A percentile compares a stretch with the other conserved stretches of the same genome.
Evolutionary conservation across 1,140 invertebrate species (phyloP).

Genomic region (Chrysomallon squamiferum): DNA sequence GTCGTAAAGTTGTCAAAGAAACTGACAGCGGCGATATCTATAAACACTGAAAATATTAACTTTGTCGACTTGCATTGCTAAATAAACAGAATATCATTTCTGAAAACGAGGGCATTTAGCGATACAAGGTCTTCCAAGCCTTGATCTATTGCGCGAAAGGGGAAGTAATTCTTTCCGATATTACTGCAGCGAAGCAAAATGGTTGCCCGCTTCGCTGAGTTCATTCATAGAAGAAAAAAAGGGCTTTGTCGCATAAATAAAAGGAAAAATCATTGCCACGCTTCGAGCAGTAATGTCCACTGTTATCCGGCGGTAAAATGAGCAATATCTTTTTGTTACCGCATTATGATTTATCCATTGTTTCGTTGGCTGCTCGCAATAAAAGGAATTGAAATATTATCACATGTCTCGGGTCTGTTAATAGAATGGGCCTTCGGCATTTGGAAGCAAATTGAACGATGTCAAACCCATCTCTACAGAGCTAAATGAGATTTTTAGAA

Average conservation of each 20-base stretch:
- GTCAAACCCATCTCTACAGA: not conserved
- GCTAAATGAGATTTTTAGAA: conserved; percentile 1
- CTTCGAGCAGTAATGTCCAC: conserved; percentile 1
- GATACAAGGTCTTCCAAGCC: too few species aligned
- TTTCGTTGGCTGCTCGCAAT: conserved; percentile 5
- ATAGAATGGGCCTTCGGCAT: conserved; percentile 3
- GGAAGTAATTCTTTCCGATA: too few species aligned
- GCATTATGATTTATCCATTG: conserved; percentile 10
- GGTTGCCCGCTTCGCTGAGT: too few species aligned
- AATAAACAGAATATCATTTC: too few species aligned
- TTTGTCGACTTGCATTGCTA: too few species aligned
- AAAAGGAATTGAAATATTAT: conserved; percentile 11
- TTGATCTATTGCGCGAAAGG: too few species aligned
- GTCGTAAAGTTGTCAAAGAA: too few species aligned
- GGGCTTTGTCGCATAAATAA: conserved; percentile 1
- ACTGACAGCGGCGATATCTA: too few species aligned
- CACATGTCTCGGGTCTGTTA: not conserved
- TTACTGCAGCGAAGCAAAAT: too few species aligned
- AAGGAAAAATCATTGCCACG: not conserved
- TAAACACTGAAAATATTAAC: too few species aligned
- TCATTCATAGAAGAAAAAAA: not conserved
- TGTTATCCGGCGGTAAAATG: conserved; percentile 9
- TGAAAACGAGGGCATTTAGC: too few species aligned
- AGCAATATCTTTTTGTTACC: conserved; percentile 10
- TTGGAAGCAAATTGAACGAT: conserved; percentile 5